Evolutionary conservation across 2,888 invertebrate genomes (phyloP).

Genomic region (Erebia palarica): DNA sequence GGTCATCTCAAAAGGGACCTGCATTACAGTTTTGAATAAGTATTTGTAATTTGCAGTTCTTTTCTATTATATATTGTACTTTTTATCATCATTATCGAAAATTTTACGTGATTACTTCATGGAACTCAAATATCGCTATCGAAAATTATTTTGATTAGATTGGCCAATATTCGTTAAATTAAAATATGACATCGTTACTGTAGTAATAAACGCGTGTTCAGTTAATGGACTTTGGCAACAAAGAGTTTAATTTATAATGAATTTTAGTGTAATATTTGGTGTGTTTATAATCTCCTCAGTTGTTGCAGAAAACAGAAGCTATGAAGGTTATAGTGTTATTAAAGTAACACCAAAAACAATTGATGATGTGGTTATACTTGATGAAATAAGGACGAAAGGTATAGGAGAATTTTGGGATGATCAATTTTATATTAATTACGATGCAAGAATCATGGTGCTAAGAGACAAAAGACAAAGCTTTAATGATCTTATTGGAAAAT

Average conservation of each 20-base stretch:
- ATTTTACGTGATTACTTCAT: background rate
- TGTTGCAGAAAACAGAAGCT: slow-evolving; percentile 54
- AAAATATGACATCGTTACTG: slow-evolving; percentile 16
- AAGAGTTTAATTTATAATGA: slow-evolving; percentile 47
- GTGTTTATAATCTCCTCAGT: slow-evolving; percentile 41
- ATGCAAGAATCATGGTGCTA: slow-evolving; percentile 61
- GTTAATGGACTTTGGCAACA: slow-evolving; percentile 22
- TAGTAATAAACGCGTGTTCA: slow-evolving; percentile 20
- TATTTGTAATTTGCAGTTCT: too few relatives aligned
- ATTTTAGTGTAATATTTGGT: slow-evolving; percentile 41
- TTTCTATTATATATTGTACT: background rate
- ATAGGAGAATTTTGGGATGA: slow-evolving; percentile 67
- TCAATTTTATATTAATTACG: slow-evolving; percentile 57
- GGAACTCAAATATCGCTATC: slow-evolving; percentile 24
- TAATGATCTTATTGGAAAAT: slow-evolving; percentile 41
- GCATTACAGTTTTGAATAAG: too few relatives aligned
- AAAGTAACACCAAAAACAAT: slow-evolving; percentile 75
- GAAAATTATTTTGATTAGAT: slow-evolving; percentile 40
- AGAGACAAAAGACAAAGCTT: slow-evolving; percentile 52
- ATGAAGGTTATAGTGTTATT: slow-evolving; percentile 83
- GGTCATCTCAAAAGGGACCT: too few relatives aligned
- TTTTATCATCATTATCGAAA: background rate
- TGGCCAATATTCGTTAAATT: slow-evolving; percentile 22
- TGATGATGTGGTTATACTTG: slow-evolving; percentile 72
- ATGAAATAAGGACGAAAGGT: slow-evolving; percentile 63